Evolutionary conservation across 1,140 invertebrate genomes (phyloP).

Genomic region (Cotesia typhae): DNA sequence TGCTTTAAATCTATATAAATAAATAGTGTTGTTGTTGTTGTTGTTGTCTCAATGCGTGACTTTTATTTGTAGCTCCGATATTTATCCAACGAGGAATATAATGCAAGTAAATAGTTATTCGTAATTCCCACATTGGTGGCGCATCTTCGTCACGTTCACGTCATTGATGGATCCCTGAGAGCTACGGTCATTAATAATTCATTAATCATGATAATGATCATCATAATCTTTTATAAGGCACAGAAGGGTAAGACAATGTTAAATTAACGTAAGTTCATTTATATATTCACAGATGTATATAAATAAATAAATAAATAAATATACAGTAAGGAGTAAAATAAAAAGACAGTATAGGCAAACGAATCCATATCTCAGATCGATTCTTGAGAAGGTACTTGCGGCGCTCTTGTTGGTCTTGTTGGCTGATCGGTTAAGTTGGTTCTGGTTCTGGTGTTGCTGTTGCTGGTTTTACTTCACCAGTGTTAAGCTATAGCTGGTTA

Average conservation of each 20-base stretch:
- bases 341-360: constrained; percentile 26
- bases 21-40: constrained; percentile 27
- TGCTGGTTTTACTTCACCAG: not conserved
- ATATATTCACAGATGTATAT: too few relatives aligned
- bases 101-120: constrained; percentile 23
- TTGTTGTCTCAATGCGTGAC: constrained; percentile 41
- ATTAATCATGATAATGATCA: constrained; percentile 58
- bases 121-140: constrained; percentile 34
- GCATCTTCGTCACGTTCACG: constrained; percentile 40
- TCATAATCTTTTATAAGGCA: constrained; percentile 11
- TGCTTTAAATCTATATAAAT: constrained; percentile 39
- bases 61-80: constrained; percentile 22
- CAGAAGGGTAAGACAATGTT: too few relatives aligned
- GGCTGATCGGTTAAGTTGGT: not conserved
- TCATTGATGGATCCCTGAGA: constrained; percentile 52
- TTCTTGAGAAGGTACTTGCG: constrained; percentile 29
- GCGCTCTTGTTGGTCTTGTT: not conserved
- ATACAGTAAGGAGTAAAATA: not conserved
- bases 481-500: constrained; percentile 15
- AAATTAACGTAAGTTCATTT: too few relatives aligned
- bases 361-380: constrained; percentile 60
- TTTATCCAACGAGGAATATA: not conserved
- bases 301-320: not conserved
- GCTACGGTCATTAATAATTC: constrained; percentile 62
- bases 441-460: not conserved